These are phyloP conservation scores for Conger conger DNA, from an alignment of 2,113 vertebrate species.

Conservation along the genomic window DNA sequence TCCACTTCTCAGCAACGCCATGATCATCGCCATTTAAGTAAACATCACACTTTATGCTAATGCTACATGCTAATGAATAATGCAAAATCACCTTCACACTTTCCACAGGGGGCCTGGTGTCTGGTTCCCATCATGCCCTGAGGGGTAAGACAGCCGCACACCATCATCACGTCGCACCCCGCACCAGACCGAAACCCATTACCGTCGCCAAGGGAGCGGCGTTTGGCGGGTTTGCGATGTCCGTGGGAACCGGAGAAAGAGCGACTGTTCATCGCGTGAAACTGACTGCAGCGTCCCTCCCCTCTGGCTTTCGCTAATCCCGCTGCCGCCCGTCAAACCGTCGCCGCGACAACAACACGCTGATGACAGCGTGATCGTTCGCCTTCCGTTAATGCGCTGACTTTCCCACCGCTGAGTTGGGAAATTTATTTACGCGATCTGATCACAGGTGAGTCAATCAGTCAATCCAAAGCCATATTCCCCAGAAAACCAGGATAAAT, in stretches of 20 bases:
- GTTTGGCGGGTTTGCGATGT: conserved; percentile 10
- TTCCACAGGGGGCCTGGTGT: not conserved
- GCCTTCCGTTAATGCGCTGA: not conserved
- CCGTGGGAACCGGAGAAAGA: conserved; percentile 33
- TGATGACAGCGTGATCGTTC: not conserved
- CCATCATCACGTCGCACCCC: conserved; percentile 32
- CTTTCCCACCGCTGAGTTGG: no score
- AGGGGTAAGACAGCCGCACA: no score
- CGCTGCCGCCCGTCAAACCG: not conserved
- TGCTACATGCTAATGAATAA: no score
- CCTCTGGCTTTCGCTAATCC: not conserved
- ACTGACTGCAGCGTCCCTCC: not conserved
- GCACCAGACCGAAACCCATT: conserved; percentile 40
- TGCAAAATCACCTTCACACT: no score
- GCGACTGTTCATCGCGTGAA: not conserved
- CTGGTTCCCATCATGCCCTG: no score
- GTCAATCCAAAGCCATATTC: no score
- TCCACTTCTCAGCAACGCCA: no score
- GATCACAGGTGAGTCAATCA: no score
- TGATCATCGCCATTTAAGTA: no score
- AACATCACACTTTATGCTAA: no score
- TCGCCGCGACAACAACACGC: not conserved
- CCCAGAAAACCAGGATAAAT: no score
- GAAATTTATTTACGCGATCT: no score
- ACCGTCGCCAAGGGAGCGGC: conserved; percentile 9